Evolutionary conservation across 2,113 vertebrate genomes (phyloP), one percentile per base, ranked within the genome.

Genomic region (Notarius lentiginosus): DNA sequence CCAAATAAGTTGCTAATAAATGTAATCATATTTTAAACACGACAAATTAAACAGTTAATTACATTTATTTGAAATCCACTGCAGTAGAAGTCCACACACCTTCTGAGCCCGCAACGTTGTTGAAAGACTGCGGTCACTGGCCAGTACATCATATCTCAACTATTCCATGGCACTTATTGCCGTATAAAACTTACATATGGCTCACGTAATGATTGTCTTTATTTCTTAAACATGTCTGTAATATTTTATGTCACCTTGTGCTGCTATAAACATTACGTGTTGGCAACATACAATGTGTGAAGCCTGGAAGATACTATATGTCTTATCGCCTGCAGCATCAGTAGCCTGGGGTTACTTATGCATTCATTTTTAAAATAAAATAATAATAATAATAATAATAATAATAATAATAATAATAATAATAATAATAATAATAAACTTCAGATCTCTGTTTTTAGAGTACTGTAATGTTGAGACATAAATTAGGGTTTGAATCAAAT

Each of bases 131-230:
- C 51, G 84, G 87, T 86, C 87, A 86, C 84, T 81, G 63, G 73
- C 81, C 76, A 76, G 77, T 81, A 87, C 84, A 79, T 90, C 89
- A 88, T 90, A 88, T 90, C 86, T 90, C 89, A 90, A 88, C 81
- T 73, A 88, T 86, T 83, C 89, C 68, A 65, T 90, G 89, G 89
- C 89, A 90, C 87, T 84, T 90, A 90, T 56, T 88, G 87, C 81
- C 87, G 79, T 90, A 88, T 90, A 90, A 90, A 88, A 60, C 85
- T 84, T 86, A 86, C 89, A 86, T 86, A 84, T 63, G 89, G 82
- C 87, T 88, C 81, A 86, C 34, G 60, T 88, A 86, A 90, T 83
- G 87, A 90, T 90, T 66, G 63, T 56, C 87, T 90, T 89, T 88
- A 89, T 79, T 87, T 87, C 60, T 83, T 79, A 83, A 87, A 87